Conservation (phyloP, 2,888 invertebrate genomes). For the Polyommatus icarus region DNA sequence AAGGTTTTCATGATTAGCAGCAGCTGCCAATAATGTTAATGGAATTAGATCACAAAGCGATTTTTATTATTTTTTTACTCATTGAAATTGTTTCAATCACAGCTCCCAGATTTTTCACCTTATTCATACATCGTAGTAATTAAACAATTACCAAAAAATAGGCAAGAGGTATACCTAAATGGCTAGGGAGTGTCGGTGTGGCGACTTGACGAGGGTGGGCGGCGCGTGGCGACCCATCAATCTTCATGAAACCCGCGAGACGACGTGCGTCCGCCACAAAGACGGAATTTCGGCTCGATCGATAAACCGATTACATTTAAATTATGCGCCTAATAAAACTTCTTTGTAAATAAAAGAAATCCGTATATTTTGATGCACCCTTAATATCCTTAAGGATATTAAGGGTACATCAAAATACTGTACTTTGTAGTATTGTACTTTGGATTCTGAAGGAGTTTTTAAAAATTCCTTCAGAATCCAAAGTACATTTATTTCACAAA, state of each 20-base stretch:
- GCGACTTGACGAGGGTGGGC: constrained; percentile 22
- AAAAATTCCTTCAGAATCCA: too few species aligned
- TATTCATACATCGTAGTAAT: not conserved
- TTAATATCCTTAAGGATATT: too few species aligned
- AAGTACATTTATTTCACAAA: not conserved
- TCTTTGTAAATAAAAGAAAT: not conserved
- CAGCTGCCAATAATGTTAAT: too few species aligned
- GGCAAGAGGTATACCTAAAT: not conserved
- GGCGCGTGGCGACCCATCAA: constrained; percentile 10
- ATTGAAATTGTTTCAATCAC: too few species aligned
- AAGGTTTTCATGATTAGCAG: too few species aligned
- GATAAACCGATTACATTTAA: not conserved
- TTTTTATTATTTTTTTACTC: too few species aligned
- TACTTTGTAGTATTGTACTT: too few species aligned
- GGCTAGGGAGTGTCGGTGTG: not conserved
- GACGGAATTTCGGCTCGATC: not conserved
- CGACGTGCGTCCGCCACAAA: not conserved
- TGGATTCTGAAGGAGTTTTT: too few species aligned
- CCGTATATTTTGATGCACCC: not conserved
- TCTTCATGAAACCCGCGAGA: constrained; percentile 13
- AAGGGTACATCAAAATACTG: too few species aligned
- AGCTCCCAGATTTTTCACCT: too few species aligned
- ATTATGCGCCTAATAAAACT: not conserved
- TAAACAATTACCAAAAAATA: not conserved
- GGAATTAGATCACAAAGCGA: too few species aligned